Evolutionary conservation across 2,888 invertebrate genomes (phyloP), one percentile per base, ranked within the genome.

Genomic region (Odontocerum albicorne): DNA sequence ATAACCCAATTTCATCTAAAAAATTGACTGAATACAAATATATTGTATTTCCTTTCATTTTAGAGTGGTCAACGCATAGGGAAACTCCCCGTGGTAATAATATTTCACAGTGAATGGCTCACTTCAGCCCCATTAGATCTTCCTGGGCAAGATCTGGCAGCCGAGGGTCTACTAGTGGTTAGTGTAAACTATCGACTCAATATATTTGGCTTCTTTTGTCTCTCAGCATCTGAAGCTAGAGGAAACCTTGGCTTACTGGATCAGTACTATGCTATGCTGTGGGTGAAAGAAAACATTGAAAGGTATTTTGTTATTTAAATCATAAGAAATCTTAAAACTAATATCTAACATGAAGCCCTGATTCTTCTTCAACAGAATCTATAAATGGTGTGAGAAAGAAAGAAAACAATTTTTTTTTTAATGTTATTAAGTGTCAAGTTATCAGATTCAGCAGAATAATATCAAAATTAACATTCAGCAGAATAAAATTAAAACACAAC

Each of bases 241-340:
- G 94, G 95, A 0, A 96, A 96, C 70, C 83, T 91, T 56, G 94
- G 93, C 1, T 71, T 96, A 45, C 83, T 89, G 63, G 95, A 96
- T 70, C 92, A 95, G 67, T 85, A 88, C 64, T 72, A 92, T 69
- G 92, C 90, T 1, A 72, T 96, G 52, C 66, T 85, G 38, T 90
- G 90, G 90, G 77, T 89, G 2, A 81, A 84, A 57, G 84, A 87
- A 63, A 88, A 93, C 68, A 89, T 92, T 46, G 76, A 83, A 87
- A 64, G 88, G 92, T 68, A 88, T n/a, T n/a, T n/a, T n/a, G n/a
- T n/a, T n/a, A n/a, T n/a, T n/a, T n/a, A n/a, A n/a, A n/a, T n/a
- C n/a, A n/a, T n/a, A n/a, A n/a, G n/a, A n/a, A n/a, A n/a, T n/a
- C n/a, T n/a, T n/a, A n/a, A n/a, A n/a, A n/a, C n/a, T n/a, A n/a